These are phyloP conservation scores for Saxidomus purpurata DNA, from an alignment of 1,140 invertebrate species.

Conservation along the genomic window DNA sequence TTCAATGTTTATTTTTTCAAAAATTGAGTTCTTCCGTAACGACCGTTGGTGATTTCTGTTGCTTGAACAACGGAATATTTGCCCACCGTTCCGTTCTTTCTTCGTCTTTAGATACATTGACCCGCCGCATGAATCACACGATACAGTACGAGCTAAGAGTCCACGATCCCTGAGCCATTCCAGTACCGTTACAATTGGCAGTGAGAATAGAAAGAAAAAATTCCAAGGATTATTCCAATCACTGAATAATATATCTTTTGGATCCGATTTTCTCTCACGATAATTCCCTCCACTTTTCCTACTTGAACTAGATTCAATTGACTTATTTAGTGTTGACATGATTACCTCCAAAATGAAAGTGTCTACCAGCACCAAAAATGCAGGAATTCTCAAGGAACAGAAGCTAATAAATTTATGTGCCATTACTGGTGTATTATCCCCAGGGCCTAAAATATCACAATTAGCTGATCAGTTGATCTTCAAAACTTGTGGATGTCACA, in stretches of 20 bases:
- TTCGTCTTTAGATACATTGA: not conserved
- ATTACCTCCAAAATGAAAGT: too few species aligned
- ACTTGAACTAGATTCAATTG: not conserved
- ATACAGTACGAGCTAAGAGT: not conserved
- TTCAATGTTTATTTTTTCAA: not conserved
- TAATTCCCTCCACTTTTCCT: conserved; percentile 21
- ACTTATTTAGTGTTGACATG: too few species aligned
- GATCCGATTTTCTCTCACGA: not conserved
- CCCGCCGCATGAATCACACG: not conserved
- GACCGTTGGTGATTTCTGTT: not conserved
- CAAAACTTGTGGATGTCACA: too few species aligned
- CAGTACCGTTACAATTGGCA: not conserved
- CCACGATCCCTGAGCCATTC: not conserved
- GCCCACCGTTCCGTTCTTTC: not conserved
- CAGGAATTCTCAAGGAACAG: too few species aligned
- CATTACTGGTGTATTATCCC: too few species aligned
- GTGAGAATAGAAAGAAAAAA: not conserved
- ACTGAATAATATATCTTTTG: not conserved
- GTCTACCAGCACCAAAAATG: too few species aligned
- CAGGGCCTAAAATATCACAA: too few species aligned
- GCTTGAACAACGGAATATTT: not conserved
- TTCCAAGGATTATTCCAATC: conserved; percentile 10
- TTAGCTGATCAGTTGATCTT: too few species aligned
- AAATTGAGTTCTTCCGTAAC: conserved; percentile 8
- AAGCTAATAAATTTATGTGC: too few species aligned